Evolutionary conservation across 1,140 invertebrate species (phyloP).

Genomic region (Aphaenogaster ashmeadi): DNA sequence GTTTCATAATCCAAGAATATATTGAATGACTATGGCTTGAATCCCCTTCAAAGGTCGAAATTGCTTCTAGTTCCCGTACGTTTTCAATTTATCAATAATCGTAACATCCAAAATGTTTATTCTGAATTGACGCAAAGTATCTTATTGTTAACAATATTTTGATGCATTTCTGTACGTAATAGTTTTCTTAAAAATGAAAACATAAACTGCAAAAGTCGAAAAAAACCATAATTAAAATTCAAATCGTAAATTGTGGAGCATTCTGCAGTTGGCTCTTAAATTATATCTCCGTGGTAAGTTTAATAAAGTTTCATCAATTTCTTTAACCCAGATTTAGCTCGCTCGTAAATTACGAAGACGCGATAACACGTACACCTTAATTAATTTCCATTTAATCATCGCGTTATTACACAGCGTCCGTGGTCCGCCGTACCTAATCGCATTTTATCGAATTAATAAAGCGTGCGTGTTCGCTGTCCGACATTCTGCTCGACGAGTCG

Average conservation of each 20-base stretch:
- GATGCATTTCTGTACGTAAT: not conserved
- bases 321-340: conserved; percentile 26
- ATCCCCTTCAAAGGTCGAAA: not conserved
- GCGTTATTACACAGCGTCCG: conserved; percentile 51
- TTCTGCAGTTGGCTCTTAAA: not conserved
- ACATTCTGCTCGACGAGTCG: conserved; percentile 54
- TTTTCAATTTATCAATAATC: conserved; percentile 13
- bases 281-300: conserved; percentile 33
- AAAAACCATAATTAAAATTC: conserved; percentile 19
- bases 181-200: not conserved
- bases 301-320: conserved; percentile 52
- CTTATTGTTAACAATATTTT: not conserved
- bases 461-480: conserved; percentile 46
- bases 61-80: not conserved
- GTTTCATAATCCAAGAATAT: conserved; percentile 16
- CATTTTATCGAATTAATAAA: conserved; percentile 66
- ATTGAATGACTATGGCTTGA: conserved; percentile 10
- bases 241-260: not conserved
- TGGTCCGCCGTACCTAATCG: conserved; percentile 53
- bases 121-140: not conserved
- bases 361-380: conserved; percentile 57
- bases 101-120: not conserved
- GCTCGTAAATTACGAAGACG: conserved; percentile 56
- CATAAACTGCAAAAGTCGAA: not conserved
- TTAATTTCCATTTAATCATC: conserved; percentile 61